These are phyloP conservation scores for Hydrolagus colliei DNA, from an alignment of 2,797 vertebrate genomes.

Conservation along the genomic window DNA sequence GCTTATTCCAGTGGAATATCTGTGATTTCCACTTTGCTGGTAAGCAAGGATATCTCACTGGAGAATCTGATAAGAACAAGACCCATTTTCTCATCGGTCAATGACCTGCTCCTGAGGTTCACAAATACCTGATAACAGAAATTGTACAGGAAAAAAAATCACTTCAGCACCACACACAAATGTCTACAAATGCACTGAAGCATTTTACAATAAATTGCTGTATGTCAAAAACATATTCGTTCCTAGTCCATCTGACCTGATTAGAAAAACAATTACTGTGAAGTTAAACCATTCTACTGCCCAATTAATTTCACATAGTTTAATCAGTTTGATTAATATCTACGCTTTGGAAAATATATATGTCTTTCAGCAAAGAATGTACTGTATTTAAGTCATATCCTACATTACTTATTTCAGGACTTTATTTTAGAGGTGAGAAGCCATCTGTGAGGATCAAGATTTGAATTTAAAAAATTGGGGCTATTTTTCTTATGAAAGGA, in stretches of 20 bases:
- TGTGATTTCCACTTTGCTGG: neutral
- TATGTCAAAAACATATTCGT: neutral
- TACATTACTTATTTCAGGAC: too few relatives aligned
- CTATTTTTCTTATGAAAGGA: too few relatives aligned
- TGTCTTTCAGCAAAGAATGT: too few relatives aligned
- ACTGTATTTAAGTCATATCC: too few relatives aligned
- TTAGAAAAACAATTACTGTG: constrained; percentile 18
- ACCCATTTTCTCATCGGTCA: constrained; percentile 5
- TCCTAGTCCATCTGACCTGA: neutral
- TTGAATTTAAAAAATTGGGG: too few relatives aligned
- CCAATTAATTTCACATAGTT: constrained; percentile 18
- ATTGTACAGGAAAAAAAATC: neutral
- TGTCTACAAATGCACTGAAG: neutral
- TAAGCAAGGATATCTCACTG: neutral
- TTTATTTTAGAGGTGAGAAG: too few relatives aligned
- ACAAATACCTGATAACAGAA: neutral
- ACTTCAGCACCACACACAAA: neutral
- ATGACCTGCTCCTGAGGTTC: neutral
- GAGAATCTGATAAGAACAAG: neutral
- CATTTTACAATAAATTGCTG: neutral
- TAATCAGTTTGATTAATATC: neutral
- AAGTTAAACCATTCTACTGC: constrained; percentile 32
- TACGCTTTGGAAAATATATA: too few relatives aligned
- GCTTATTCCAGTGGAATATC: constrained; percentile 1
- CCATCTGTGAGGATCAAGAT: too few relatives aligned